Percentiles rank a stretch among this genome's conserved stretches.
These are phyloP conservation scores for Hydroisotoma schaefferi DNA, from an alignment of 2,888 invertebrate genomes.

Conservation along the genomic window DNA sequence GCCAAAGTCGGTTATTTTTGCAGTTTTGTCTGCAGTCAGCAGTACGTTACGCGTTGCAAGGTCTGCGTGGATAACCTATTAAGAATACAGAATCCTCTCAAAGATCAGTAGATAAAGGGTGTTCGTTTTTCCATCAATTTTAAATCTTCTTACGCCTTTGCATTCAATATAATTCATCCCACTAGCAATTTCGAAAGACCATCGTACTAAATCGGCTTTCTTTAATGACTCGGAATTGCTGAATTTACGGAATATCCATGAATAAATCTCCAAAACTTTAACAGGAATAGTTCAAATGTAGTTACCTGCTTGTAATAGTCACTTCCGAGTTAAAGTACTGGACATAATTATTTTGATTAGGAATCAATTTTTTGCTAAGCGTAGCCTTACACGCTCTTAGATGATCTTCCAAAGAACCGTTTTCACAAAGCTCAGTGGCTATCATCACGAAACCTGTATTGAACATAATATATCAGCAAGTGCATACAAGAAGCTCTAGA, in stretches of 20 bases:
- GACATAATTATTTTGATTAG: too few species aligned
- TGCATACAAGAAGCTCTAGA: neutral
- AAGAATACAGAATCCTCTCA: too few species aligned
- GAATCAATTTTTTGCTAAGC: neutral
- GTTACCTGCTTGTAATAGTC: too few species aligned
- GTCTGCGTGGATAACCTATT: neutral
- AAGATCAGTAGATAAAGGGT: neutral
- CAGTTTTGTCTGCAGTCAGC: neutral
- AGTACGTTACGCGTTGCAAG: constrained; percentile 15
- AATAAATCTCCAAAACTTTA: too few species aligned
- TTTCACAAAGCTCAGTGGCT: constrained; percentile 9
- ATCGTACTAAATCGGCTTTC: neutral
- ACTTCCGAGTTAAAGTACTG: too few species aligned
- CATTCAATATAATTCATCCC: constrained; percentile 16
- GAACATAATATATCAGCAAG: neutral
- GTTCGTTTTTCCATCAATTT: neutral
- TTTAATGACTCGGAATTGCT: too few species aligned
- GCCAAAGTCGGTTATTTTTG: constrained; percentile 20
- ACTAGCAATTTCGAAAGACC: constrained; percentile 14
- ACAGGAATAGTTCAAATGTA: too few species aligned
- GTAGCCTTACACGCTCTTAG: neutral
- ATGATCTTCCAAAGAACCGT: constrained; percentile 8
- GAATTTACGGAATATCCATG: too few species aligned
- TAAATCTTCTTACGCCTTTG: constrained; percentile 9
- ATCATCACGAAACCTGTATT: neutral